Conservation (phyloP, 2,113 vertebrate genomes). For the Tichodroma muraria region DNA sequence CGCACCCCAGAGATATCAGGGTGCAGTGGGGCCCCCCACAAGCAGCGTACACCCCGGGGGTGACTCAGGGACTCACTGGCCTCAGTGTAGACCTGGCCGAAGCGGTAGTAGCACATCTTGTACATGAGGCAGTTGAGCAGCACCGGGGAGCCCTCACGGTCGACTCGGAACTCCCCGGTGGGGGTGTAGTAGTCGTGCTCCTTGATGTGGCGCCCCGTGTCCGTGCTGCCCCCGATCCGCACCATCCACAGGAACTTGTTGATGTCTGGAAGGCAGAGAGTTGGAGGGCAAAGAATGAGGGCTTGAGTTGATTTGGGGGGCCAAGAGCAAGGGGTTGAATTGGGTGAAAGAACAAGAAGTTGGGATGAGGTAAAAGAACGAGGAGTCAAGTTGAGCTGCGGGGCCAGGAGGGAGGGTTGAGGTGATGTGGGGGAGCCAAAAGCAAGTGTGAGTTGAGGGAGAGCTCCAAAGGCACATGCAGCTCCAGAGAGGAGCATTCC, state of each 20-base stretch:
- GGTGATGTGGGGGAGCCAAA: background rate
- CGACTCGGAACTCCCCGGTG: slow-evolving; percentile 94
- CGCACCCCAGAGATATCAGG: fast-evolving
- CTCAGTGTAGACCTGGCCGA: slow-evolving; percentile 98
- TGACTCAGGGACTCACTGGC: slow-evolving; percentile 84
- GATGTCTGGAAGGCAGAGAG: slow-evolving; percentile 73
- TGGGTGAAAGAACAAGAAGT: background rate
- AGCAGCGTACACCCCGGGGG: fast-evolving
- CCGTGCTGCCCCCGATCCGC: slow-evolving; percentile 95
- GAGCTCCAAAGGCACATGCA: fast-evolving
- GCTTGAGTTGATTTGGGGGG: background rate
- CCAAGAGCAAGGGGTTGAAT: background rate
- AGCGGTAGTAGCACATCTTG: slow-evolving; percentile 99
- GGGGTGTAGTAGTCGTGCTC: slow-evolving; percentile 98
- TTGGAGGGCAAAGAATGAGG: background rate
- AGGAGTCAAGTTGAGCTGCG: background rate
- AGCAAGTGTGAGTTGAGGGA: fast-evolving
- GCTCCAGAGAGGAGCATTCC: background rate
- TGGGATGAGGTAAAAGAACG: background rate
- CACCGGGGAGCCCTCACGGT: slow-evolving; percentile 92
- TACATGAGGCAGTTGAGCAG: slow-evolving; percentile 99
- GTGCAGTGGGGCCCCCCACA: fast-evolving
- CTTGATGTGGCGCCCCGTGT: slow-evolving; percentile 94
- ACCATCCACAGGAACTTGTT: slow-evolving; percentile 99
- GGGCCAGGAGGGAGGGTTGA: background rate